Evolutionary conservation across 2,797 vertebrate species (phyloP).

Genomic region (Todus mexicanus): DNA sequence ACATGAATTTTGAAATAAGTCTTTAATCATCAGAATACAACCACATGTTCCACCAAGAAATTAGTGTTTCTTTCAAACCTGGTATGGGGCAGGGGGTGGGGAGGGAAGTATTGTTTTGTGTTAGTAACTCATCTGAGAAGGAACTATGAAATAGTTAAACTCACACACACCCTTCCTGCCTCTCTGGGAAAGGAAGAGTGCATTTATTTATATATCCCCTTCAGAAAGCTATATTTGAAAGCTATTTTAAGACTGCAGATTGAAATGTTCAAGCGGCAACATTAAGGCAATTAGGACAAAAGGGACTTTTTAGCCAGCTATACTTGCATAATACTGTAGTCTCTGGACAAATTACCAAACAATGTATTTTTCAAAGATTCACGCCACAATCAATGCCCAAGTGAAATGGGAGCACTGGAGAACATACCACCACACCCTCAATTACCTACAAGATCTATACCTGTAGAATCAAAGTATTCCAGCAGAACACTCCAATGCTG

Average conservation of each 20-base stretch:
- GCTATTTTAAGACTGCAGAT: conserved; percentile 43
- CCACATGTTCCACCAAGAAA: neutral
- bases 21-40: neutral
- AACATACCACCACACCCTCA: neutral
- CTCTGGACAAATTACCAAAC: neutral
- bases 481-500: neutral
- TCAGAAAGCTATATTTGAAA: conserved; percentile 43
- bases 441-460: neutral
- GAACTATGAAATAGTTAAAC: conserved; percentile 32
- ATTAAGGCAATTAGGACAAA: conserved; percentile 22
- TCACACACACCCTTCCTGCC: conserved; percentile 54
- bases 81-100: fast-evolving
- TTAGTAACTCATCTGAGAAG: neutral
- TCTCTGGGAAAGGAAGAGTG: conserved; percentile 59
- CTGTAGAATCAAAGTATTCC: neutral
- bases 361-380: neutral
- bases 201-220: conserved; percentile 51
- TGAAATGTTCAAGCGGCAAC: neutral
- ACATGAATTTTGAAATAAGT: neutral
- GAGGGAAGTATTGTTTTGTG: neutral
- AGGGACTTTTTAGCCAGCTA: neutral
- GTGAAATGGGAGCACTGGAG: neutral
- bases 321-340: neutral
- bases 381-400: neutral
- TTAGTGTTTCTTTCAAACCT: neutral